These are phyloP conservation scores for Epinephelus coioides DNA, from an alignment of 2,797 vertebrate species.

Conservation along the genomic window DNA sequence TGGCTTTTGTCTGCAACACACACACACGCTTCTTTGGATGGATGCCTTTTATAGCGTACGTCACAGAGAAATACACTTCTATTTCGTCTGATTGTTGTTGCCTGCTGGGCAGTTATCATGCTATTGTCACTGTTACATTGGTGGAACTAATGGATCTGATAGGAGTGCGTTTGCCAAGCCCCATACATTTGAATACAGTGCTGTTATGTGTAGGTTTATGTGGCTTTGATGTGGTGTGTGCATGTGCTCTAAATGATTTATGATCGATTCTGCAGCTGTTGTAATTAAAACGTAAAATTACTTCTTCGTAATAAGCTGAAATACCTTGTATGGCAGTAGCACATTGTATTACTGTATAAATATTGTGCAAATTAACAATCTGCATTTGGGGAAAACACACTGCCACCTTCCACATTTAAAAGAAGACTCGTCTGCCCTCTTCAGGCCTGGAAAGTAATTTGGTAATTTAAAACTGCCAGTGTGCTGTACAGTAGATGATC, in stretches of 20 bases:
- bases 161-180: slow-evolving; percentile 50
- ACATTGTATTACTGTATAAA: slow-evolving; percentile 2
- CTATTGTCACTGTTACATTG: slow-evolving; percentile 79
- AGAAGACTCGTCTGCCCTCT: slow-evolving; percentile 83
- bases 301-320: neutral
- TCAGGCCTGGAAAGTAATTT: slow-evolving; percentile 88
- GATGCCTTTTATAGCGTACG: slow-evolving; percentile 77
- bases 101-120: slow-evolving; percentile 76
- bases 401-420: slow-evolving; percentile 23
- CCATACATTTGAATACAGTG: slow-evolving; percentile 36
- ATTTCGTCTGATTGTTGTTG: slow-evolving; percentile 78
- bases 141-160: slow-evolving; percentile 77
- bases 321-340: neutral
- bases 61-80: slow-evolving; percentile 81
- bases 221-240: slow-evolving; percentile 18
- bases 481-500: slow-evolving; percentile 39
- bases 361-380: slow-evolving; percentile 11
- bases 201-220: slow-evolving; percentile 37
- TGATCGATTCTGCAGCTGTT: slow-evolving; percentile 4
- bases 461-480: slow-evolving; percentile 16
- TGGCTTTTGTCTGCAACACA: slow-evolving; percentile 69
- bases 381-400: slow-evolving; percentile 5
- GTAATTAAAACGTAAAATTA: slow-evolving; percentile 1
- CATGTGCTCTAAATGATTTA: slow-evolving; percentile 7
- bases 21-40: slow-evolving; percentile 68